Base-by-base conservation (phyloP, 1,140 invertebrate species). In the Mylabris phalerata region DNA sequence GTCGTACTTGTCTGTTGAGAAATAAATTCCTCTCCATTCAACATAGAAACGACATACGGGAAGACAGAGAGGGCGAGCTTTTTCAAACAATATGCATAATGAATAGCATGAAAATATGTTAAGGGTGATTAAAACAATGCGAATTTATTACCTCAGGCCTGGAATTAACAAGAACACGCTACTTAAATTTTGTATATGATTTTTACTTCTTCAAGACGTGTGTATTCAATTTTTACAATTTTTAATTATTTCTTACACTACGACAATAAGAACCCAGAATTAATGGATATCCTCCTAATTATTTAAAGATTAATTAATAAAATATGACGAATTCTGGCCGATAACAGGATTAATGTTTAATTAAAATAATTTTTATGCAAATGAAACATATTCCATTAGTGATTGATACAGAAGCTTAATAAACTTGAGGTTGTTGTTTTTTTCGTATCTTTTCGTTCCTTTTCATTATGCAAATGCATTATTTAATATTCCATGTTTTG, bases 401-500 rank as follows among this genome's bases (percentile, higher is more conserved):
- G 55, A 62, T 50, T 50, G 56, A 58, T 62, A 59, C 50, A 58
- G 56, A 57, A 52, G 44, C 52, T 62, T 59, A 58, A 59, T 54
- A 62, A 62, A 62, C 60, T 55, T 62, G 47, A 62, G 55, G 42
- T 62, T 63, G 7, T 7, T 32, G 4, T 32, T 32, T 32, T 32
- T 32, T 32, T 32, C 19, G 19, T 19, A 0, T 19, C 7, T 32
- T 32, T 4, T 4, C 7, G 32, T 32, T 4, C 7, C 4, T 42
- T 63, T 55, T 63, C 48, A 60, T 57, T 57, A 63, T 54, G 54
- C 58, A 57, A 63, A 63, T 60, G 44, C 24, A 51, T 57, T 54
- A 60, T 60, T 60, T 57, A 57, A 63, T 63, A 63, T 63, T 63
- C 61, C 61, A 63, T 63, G 61, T 63, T 63, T 63, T 50, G 58